Evolutionary conservation across 2,113 vertebrate genomes (phyloP).

Genomic region (Electrona antarctica): DNA sequence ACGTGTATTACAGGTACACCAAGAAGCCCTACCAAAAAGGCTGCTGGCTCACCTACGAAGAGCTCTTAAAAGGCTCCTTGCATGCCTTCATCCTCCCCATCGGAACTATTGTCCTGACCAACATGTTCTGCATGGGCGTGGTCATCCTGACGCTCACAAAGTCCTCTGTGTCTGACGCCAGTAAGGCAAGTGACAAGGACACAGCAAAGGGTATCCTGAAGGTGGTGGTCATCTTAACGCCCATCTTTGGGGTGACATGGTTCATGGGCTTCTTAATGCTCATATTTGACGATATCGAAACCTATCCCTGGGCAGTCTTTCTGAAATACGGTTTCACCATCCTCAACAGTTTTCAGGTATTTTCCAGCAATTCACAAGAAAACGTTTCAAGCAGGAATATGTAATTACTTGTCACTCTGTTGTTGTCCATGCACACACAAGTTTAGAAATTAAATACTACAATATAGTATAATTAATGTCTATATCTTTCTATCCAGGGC

Average conservation of each 20-base stretch:
- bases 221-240: slow-evolving; percentile 77
- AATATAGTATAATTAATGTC: background rate
- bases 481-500: slow-evolving; percentile 67
- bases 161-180: slow-evolving; percentile 71
- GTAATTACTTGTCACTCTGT: no score
- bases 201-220: slow-evolving; percentile 78
- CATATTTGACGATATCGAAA: rapidly evolving
- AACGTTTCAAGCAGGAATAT: background rate
- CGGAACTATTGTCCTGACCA: slow-evolving; percentile 81
- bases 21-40: slow-evolving; percentile 55
- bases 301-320: rapidly evolving
- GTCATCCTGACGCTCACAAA: slow-evolving; percentile 89
- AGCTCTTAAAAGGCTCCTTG: slow-evolving; percentile 79
- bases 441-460: background rate
- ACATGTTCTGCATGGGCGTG: slow-evolving; percentile 84
- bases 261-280: slow-evolving; percentile 67
- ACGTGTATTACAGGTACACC: slow-evolving; percentile 77
- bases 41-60: slow-evolving; percentile 86
- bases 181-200: slow-evolving; percentile 70
- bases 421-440: background rate
- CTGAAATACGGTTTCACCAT: slow-evolving; percentile 76
- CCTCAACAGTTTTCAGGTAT: slow-evolving; percentile 82
- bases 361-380: background rate
- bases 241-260: slow-evolving; percentile 82
- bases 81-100: slow-evolving; percentile 87